Conservation (phyloP, 2,113 vertebrate species). For the Neomonachus schauinslandi region DNA sequence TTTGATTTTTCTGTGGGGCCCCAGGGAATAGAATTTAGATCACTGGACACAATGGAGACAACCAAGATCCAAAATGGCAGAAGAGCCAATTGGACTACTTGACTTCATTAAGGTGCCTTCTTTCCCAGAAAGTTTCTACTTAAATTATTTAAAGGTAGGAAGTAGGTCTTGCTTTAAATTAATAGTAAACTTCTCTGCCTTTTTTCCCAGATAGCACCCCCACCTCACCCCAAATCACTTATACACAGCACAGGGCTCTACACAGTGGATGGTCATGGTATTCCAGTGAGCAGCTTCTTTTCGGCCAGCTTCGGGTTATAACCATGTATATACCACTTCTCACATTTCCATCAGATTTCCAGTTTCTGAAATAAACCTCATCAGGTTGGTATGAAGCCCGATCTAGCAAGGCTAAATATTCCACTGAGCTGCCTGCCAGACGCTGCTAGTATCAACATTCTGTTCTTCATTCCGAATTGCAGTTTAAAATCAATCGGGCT, state of each 20-base stretch:
- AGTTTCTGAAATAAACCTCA: slow-evolving; percentile 36
- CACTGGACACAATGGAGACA: not conserved
- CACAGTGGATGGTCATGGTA: not conserved
- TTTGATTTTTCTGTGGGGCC: not conserved
- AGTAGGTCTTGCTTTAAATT: not conserved
- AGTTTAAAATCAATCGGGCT: slow-evolving; percentile 57
- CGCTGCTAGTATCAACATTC: slow-evolving; percentile 69
- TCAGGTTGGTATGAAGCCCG: slow-evolving; percentile 49
- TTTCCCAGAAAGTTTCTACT: not conserved
- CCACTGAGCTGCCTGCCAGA: slow-evolving; percentile 67
- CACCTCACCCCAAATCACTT: not conserved
- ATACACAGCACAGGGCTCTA: not conserved
- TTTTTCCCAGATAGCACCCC: not conserved
- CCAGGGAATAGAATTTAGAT: not conserved
- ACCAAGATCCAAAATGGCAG: not conserved
- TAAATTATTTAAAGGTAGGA: not conserved
- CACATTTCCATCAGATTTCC: not conserved
- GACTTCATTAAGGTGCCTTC: not conserved
- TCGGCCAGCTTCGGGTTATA: not conserved
- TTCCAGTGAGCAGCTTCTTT: not conserved
- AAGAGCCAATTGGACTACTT: not conserved
- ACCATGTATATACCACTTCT: not conserved
- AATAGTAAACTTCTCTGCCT: not conserved
- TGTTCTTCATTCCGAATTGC: slow-evolving; percentile 56
- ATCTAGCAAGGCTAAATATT: slow-evolving; percentile 65